Percentiles rank a stretch among this genome's conserved stretches.
These are phyloP conservation scores for Palythoa heliodiscus DNA, from an alignment of 92 coral and sea anemone species.

Conservation along the genomic window DNA sequence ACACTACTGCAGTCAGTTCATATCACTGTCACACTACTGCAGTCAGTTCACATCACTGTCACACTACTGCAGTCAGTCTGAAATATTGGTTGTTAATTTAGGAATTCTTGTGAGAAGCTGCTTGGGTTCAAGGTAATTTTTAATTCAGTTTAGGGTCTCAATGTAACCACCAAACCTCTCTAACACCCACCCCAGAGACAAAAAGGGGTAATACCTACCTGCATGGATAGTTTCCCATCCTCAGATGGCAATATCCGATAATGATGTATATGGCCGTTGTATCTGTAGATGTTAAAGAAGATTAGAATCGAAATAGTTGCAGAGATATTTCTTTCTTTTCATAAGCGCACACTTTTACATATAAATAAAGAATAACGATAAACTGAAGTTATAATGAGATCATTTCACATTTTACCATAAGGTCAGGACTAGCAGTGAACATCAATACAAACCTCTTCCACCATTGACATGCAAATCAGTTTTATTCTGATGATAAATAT, in stretches of 20 bases:
- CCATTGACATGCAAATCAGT: too few species aligned
- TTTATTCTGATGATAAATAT: too few species aligned
- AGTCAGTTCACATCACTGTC: neutral
- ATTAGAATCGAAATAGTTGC: neutral
- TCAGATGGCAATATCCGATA: conserved; percentile 75
- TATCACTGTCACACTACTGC: neutral
- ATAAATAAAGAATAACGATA: too few species aligned
- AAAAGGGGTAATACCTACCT: conserved; percentile 53
- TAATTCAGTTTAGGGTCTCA: neutral
- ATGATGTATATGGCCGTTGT: conserved; percentile 80
- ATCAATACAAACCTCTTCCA: too few species aligned
- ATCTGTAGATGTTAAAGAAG: conserved; percentile 49
- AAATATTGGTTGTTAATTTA: neutral
- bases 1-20: neutral
- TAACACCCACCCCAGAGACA: neutral
- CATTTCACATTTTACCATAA: too few species aligned
- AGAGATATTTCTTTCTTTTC: neutral
- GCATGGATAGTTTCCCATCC: conserved; percentile 75
- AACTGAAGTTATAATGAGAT: too few species aligned
- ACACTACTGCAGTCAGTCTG: neutral
- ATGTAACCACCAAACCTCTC: neutral
- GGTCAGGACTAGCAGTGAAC: too few species aligned
- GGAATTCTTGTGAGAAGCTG: neutral
- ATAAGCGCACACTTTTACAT: neutral
- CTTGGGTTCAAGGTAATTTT: neutral